Evolutionary conservation across 2,797 vertebrate genomes (phyloP), one percentile per base, ranked within the genome.

Genomic region (Calcarius lapponicus): DNA sequence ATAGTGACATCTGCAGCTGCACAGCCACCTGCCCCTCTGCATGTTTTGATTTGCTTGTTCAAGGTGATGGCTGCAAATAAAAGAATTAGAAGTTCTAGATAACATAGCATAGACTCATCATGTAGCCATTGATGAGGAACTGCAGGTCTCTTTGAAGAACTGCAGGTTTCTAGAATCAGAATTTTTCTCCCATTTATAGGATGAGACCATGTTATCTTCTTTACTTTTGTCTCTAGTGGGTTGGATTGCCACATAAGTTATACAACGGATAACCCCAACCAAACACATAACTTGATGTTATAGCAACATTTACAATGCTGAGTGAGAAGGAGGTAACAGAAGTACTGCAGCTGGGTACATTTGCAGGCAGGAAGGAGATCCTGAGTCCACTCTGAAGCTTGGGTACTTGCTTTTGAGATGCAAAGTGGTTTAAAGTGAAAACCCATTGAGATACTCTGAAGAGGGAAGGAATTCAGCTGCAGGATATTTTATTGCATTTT

Each of bases 1-100:
- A 62, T 7, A 48, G 50, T 95, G 90, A 86, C 90, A 96, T 80
- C 56, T 86, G 67, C 78, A 91, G 92, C 87, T 91, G 71, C 28
- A 95, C 71, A 95, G 36, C 67, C 85, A 94, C 80, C 86, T 91
- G 86, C 19, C 61, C 71, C 47, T 94, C 83, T 91, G 42, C 53
- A 7, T 80, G 42, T 56, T 90, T 93, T 89, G 67, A 69, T 86
- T 91, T 87, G 83, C 78, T 57, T 6, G 5, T 89, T 88, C 71
- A 87, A 93, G 50, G 53, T 86, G 61, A 90, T 62, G 31, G 3
- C 48, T 85, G 73, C 31, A 85, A 91, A 91, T 62, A 93, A 93
- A 94, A 70, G 51, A 86, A 92, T 87, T 65, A 72, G 13, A 90
- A 91, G 43, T 36, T 36, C 36, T 36, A 36, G 36, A 36, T 36